These are phyloP conservation scores for Gibbula magus DNA, from an alignment of 2,888 invertebrate genomes.

Conservation along the genomic window DNA sequence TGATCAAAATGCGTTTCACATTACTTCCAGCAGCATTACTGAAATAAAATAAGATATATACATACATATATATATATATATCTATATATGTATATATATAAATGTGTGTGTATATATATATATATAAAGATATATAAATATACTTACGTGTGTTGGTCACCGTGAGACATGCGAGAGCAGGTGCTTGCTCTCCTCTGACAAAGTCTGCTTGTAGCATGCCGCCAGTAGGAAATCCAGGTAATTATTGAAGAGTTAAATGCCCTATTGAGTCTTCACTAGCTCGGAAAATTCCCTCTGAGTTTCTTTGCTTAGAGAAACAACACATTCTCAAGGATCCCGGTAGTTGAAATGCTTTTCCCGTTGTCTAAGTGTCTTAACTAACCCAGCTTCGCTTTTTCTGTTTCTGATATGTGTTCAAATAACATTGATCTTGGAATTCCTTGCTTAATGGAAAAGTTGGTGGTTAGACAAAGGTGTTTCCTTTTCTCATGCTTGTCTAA, in stretches of 20 bases:
- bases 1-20: no score
- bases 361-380: not conserved
- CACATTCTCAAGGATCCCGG: not conserved
- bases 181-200: not conserved
- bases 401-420: not conserved
- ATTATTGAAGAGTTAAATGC: slow-evolving; percentile 11
- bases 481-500: no score
- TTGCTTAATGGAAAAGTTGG: no score
- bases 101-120: no score
- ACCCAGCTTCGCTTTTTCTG: not conserved
- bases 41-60: no score
- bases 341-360: not conserved
- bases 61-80: no score
- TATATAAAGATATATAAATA: no score
- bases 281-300: slow-evolving; percentile 5
- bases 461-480: no score
- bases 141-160: no score
- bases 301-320: slow-evolving; percentile 15
- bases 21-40: no score
- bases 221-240: slow-evolving; percentile 7
- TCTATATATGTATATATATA: no score
- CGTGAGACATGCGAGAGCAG: not conserved
- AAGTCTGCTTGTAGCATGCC: not conserved
- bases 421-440: not conserved
- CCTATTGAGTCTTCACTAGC: not conserved